Evolutionary conservation across 2,888 invertebrate genomes (phyloP), one percentile per base, ranked within the genome.

Genomic region (Phania funesta): DNA sequence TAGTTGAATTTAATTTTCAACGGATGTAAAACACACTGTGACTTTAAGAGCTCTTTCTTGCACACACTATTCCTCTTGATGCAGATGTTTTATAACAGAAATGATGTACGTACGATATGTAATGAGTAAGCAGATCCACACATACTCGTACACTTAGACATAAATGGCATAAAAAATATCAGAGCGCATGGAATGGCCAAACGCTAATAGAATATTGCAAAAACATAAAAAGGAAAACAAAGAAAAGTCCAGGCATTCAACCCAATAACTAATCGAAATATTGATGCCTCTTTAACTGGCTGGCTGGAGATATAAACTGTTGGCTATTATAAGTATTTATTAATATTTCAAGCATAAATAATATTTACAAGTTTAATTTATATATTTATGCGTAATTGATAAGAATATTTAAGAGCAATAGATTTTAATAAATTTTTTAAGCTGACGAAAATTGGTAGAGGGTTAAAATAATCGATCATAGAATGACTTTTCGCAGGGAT

Each of bases 1-100:
- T 38, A 35, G 41, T 67, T 38, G 38, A 67, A 67, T 26, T 67
- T 67, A 18, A 26, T 67, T 50, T 26, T 24, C 38, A 26, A 18
- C 24, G 50, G 67, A 26, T 67, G 67, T 65, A 24, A 35, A 11
- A 48, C 11, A 32, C 29, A 32, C 16, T 20, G 16, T 22, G 1
- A 48, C 44, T 44, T 18, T 11, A 48, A 48, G 3, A 9, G 13
- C 22, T 48, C 22, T 48, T 4, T 4, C 20, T 3, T 7, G 0
- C 16, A 2, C 46, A 16, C 13, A 22, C 48, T 48, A 2, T 48
- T 22, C 0, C 16, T 8, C 16, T 11, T 18, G 5, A n/a, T 26
- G 3, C 0, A 4, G 16, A 1, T 65, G 35, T 22, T 50, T 32
- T 16, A 11, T 52, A 11, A 3, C 22, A 16, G 32, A 64, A 46